Percentiles rank a stretch among this genome's conserved stretches.
Conservation (phyloP, 2,888 invertebrate genomes). For the Slavum lentiscoides region DNA sequence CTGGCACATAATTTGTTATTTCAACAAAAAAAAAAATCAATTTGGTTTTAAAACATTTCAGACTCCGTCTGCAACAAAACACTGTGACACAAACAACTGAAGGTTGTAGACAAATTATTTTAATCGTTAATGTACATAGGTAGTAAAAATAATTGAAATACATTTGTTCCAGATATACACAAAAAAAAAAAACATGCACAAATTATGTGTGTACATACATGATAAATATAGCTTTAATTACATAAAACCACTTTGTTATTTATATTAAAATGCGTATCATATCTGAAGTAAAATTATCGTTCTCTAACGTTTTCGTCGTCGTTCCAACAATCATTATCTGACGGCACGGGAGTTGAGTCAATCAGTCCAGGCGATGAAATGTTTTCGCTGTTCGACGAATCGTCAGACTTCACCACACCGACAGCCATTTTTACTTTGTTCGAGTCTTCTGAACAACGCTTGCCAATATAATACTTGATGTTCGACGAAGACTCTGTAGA, state of each 20-base stretch:
- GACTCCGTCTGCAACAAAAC: neutral
- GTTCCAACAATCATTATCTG: constrained; percentile 21
- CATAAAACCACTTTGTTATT: too few relatives aligned
- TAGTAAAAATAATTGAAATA: constrained; percentile 2
- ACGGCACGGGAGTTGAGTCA: constrained; percentile 35
- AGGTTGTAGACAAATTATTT: neutral
- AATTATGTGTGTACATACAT: too few relatives aligned
- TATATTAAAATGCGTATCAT: neutral
- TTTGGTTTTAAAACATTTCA: neutral
- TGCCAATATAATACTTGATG: constrained; percentile 23
- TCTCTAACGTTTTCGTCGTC: neutral
- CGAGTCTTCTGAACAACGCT: too few relatives aligned
- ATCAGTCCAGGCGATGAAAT: neutral
- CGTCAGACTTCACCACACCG: neutral
- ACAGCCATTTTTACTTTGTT: too few relatives aligned
- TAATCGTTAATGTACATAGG: neutral
- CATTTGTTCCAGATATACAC: neutral
- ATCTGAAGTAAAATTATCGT: neutral
- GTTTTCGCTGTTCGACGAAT: constrained; percentile 4
- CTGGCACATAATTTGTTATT: too few relatives aligned
- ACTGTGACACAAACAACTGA: neutral
- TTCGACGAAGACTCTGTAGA: neutral
- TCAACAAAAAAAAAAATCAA: neutral
- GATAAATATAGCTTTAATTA: too few relatives aligned
- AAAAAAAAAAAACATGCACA: neutral